A percentile compares a stretch with the other conserved stretches of the same genome.
phyloP scores from a whole-genome alignment of 2,113 vertebrate genomes.

The Malurus elegans region DNA sequence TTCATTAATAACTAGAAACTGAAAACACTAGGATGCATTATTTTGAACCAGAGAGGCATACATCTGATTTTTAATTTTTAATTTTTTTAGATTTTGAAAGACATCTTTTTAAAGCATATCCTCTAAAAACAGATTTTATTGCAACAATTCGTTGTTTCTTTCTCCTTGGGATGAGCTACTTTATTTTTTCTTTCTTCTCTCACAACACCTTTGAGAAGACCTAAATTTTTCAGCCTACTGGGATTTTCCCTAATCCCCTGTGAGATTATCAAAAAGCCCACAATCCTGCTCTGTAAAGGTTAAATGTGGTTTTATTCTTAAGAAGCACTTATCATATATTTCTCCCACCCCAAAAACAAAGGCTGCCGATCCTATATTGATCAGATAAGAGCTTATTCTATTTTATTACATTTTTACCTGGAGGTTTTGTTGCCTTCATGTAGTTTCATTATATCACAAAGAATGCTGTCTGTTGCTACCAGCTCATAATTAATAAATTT shows the following conservation, averaged over 20 bases:
- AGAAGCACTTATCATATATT: background rate
- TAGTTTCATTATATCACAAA: background rate
- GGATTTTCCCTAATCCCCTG: background rate
- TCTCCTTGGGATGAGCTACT: background rate
- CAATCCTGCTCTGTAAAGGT: background rate
- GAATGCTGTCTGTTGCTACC: background rate
- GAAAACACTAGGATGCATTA: background rate
- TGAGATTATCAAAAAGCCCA: background rate
- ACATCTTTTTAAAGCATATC: background rate
- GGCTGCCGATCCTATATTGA: background rate
- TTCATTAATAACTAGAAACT: background rate
- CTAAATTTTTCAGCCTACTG: background rate
- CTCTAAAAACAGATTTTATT: background rate
- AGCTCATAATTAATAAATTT: conserved; percentile 9
- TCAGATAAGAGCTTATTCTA: background rate
- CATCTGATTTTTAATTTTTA: background rate
- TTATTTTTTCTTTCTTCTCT: background rate
- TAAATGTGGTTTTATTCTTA: background rate
- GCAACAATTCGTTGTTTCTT: background rate
- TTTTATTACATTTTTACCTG: background rate
- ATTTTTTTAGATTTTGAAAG: background rate
- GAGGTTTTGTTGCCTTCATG: background rate
- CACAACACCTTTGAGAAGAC: background rate
- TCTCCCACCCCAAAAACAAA: background rate
- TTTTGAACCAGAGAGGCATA: background rate